These are phyloP conservation scores for Tridacna gigas DNA, from an alignment of 2,888 invertebrate species.

Conservation along the genomic window DNA sequence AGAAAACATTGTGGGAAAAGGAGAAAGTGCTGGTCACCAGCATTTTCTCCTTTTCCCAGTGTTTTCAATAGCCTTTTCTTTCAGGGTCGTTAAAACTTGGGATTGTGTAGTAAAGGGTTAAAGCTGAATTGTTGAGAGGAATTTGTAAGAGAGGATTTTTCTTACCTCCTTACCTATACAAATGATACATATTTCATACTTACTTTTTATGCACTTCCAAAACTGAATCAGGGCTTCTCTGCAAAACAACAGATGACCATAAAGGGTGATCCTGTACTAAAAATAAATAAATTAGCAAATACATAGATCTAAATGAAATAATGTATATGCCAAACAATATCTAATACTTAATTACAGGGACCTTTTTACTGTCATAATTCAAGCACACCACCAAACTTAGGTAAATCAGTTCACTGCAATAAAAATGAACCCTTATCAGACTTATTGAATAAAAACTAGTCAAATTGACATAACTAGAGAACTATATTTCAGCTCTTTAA, in stretches of 20 bases:
- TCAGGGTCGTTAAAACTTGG: not conserved
- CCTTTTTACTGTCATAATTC: too few relatives aligned
- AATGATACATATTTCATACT: constrained; percentile 22
- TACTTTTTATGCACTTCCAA: constrained; percentile 91
- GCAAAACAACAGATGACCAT: constrained; percentile 94
- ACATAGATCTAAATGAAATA: too few relatives aligned
- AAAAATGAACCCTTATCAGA: too few relatives aligned
- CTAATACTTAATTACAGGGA: too few relatives aligned
- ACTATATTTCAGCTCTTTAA: too few relatives aligned
- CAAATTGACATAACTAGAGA: too few relatives aligned
- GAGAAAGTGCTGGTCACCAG: not conserved
- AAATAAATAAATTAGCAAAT: not conserved
- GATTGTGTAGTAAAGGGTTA: not conserved
- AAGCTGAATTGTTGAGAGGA: not conserved
- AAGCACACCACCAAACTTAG: too few relatives aligned
- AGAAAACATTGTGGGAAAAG: not conserved
- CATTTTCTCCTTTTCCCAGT: not conserved
- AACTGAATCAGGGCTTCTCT: constrained; percentile 92
- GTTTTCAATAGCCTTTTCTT: not conserved
- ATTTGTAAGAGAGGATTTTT: too few relatives aligned
- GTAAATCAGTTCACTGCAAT: too few relatives aligned
- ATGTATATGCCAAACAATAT: too few relatives aligned
- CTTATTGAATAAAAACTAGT: too few relatives aligned
- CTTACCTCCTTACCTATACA: too few relatives aligned
- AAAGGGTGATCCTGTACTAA: constrained; percentile 88